Conservation (phyloP, 1,140 invertebrate species). For the Coptotermes formosanus region DNA sequence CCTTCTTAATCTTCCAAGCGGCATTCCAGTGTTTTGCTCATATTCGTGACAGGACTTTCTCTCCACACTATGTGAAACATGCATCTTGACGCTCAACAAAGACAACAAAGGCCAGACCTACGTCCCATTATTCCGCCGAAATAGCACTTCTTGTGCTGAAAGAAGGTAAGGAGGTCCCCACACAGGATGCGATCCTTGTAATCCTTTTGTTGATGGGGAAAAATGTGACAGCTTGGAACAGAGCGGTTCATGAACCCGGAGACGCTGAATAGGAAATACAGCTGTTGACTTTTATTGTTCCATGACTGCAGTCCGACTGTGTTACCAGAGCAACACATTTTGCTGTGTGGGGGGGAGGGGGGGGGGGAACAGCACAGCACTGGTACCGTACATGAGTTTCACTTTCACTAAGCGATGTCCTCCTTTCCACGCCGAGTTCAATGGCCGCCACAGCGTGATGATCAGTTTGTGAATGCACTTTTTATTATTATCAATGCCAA, state of each 20-base stretch:
- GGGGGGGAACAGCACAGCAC: background rate
- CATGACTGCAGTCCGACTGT: background rate
- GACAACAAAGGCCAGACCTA: background rate
- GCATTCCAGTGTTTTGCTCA: background rate
- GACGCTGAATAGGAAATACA: background rate
- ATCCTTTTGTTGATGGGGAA: background rate
- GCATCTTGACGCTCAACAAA: background rate
- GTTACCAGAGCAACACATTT: background rate
- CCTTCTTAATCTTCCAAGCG: too few species aligned
- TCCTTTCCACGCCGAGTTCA: slow-evolving; percentile 13
- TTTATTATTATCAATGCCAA: slow-evolving; percentile 9
- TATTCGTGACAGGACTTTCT: background rate
- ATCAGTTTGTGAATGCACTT: background rate
- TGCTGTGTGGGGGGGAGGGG: background rate
- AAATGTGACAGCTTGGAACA: background rate
- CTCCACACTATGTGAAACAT: background rate
- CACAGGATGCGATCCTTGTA: background rate
- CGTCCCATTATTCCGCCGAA: background rate
- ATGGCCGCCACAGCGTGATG: background rate
- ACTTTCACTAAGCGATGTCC: slow-evolving; percentile 10
- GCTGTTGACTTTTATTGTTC: background rate
- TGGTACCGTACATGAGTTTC: slow-evolving; percentile 5
- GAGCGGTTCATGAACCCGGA: background rate
- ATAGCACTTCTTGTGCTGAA: background rate
- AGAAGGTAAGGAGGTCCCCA: background rate